Evolutionary conservation across 1,140 invertebrate species (phyloP).

Genomic region (Solenopsis invicta): DNA sequence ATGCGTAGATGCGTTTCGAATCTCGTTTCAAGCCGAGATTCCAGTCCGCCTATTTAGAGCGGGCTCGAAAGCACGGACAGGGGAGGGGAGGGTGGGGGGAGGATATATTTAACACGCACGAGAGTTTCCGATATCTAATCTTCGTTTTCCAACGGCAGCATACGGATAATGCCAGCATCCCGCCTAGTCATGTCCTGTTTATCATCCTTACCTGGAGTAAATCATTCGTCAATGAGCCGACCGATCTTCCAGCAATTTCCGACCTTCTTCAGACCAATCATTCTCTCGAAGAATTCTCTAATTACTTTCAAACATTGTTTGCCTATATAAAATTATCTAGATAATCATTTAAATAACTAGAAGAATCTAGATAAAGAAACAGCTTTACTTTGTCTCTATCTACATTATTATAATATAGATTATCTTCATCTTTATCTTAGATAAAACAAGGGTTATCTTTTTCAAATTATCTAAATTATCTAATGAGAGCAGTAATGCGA

Average conservation of each 20-base stretch:
- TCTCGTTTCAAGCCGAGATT: slow-evolving; percentile 54
- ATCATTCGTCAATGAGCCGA: neutral
- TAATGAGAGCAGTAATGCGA: no score
- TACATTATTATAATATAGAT: no score
- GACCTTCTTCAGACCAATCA: neutral
- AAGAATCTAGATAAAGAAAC: no score
- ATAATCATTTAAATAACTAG: no score
- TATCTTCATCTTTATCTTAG: no score
- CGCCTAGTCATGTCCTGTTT: neutral
- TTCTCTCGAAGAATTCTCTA: neutral
- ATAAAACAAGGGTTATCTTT: no score
- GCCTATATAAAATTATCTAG: no score
- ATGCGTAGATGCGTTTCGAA: slow-evolving; percentile 73
- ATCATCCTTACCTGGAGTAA: neutral
- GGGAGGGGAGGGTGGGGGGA: neutral
- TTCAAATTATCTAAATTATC: no score
- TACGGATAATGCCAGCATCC: neutral
- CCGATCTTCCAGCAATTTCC: neutral
- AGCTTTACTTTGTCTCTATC: no score
- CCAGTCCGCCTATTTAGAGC: slow-evolving; percentile 74
- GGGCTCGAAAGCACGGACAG: slow-evolving; percentile 65
- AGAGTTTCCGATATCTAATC: slow-evolving; percentile 63
- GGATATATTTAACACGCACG: slow-evolving; percentile 63
- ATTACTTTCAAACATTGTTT: no score
- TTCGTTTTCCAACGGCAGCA: slow-evolving; percentile 51